Base-by-base conservation (phyloP, 2,888 invertebrate genomes). In the Synergus japonicus region DNA sequence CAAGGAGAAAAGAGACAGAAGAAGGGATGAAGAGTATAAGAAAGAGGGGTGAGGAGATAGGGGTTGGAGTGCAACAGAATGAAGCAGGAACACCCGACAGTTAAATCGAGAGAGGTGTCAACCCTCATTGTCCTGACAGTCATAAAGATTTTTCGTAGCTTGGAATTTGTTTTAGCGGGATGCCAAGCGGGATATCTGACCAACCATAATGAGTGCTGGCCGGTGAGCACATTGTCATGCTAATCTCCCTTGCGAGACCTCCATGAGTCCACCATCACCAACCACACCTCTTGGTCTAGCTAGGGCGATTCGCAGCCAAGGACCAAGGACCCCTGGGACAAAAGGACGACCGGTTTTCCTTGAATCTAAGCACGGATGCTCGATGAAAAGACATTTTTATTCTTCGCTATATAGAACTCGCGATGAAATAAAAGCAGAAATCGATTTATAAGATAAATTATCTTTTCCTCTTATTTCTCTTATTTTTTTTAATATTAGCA, bases 181-280 rank as follows among this genome's bases (percentile, higher is more conserved):
- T 78, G 83, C 78, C 82, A 76, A 83, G 84, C 78, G 83, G 63
- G 81, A 82, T 83, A 86, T 86, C 84, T 86, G 85, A 84, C 87
- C 78, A 83, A 85, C 87, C 89, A 90, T 91, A 91, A 90, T 90
- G 90, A 90, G 90, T 88, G 7, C n/a, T 54, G 91, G 88, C 89
- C 88, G 87, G 89, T 89, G 87, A 87, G 88, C 87, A 89, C 87
- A 91, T 91, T 91, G 91, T 91, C 90, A 91, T 91, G 90, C 90
- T 90, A 90, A 90, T 91, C 87, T 87, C 82, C 81, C 81, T 81
- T 76, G 84, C 83, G 86, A 85, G 84, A 83, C 85, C 85, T 86
- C 85, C 85, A 84, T 82, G 83, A 54, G 49, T 63, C 69, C 79
- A 78, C 37, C 37, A 37, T 37, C 37, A 37, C 37, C 37, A 37